Percentiles rank a stretch among this genome's conserved stretches.
Conservation (phyloP, 2,797 vertebrate species). For the Sparus aurata region DNA sequence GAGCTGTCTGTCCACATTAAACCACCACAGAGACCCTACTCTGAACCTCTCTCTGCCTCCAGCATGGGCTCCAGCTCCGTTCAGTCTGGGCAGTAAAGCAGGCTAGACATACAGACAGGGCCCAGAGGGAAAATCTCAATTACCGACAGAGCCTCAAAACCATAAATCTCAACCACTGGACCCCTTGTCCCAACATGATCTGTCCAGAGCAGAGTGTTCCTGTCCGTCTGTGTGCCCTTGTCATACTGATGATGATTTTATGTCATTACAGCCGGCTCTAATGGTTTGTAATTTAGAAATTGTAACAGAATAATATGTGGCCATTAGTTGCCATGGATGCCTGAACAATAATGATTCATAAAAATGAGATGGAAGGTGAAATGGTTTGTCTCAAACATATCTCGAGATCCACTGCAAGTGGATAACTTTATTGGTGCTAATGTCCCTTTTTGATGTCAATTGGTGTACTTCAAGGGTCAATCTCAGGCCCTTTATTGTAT, state of each 20-base stretch:
- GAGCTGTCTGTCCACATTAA: conserved; percentile 47
- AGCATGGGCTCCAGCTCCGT: conserved; percentile 55
- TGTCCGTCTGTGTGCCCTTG: not conserved
- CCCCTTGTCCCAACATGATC: conserved; percentile 44
- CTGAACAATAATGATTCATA: not conserved
- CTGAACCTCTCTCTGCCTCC: conserved; percentile 48
- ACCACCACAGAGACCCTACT: conserved; percentile 32
- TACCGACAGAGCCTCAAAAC: conserved; percentile 30
- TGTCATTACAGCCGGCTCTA: not conserved
- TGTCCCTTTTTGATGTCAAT: not conserved
- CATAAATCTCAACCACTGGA: conserved; percentile 57
- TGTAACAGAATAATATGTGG: not conserved
- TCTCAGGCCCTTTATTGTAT: not conserved
- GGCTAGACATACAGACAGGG: conserved; percentile 53
- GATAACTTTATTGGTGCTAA: too few relatives aligned
- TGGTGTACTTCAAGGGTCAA: not conserved
- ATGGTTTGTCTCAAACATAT: not conserved
- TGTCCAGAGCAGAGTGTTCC: conserved; percentile 38
- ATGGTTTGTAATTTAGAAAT: not conserved
- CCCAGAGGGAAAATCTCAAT: conserved; percentile 49
- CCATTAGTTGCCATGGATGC: conserved; percentile 10
- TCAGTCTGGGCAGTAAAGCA: conserved; percentile 50
- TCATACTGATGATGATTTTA: conserved; percentile 6
- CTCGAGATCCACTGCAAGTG: not conserved
- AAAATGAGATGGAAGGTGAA: not conserved